Evolutionary conservation across 2,113 vertebrate genomes (phyloP).

Genomic region (Strix uralensis): DNA sequence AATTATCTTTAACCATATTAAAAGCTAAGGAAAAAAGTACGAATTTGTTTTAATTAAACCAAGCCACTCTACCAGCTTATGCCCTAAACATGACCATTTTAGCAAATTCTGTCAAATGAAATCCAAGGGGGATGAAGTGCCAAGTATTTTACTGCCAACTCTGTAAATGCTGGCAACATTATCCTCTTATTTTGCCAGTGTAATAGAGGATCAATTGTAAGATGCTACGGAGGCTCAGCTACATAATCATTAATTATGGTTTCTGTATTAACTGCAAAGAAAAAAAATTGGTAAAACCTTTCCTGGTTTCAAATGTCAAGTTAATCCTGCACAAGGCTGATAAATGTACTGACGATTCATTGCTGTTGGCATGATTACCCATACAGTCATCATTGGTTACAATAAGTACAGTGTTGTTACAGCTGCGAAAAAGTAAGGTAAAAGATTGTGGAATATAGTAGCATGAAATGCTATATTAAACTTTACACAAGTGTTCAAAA

Average conservation of each 20-base stretch:
- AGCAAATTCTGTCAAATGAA: slow-evolving; percentile 59
- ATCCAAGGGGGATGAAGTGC: slow-evolving; percentile 42
- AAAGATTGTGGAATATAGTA: background rate
- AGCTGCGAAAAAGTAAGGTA: background rate
- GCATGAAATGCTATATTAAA: background rate
- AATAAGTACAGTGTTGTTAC: background rate
- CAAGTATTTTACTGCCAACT: slow-evolving; percentile 63
- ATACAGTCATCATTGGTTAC: background rate
- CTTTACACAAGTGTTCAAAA: background rate
- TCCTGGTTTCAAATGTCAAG: slow-evolving; percentile 60
- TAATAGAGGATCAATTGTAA: slow-evolving; percentile 71
- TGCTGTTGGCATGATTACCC: background rate
- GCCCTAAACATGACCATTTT: slow-evolving; percentile 43
- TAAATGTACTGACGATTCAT: slow-evolving; percentile 37
- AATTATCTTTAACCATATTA: background rate
- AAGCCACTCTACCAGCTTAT: slow-evolving; percentile 12
- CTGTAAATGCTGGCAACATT: slow-evolving; percentile 56
- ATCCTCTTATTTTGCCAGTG: slow-evolving; percentile 68
- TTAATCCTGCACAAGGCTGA: slow-evolving; percentile 35
- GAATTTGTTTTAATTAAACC: slow-evolving; percentile 33
- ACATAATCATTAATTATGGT: slow-evolving; percentile 71
- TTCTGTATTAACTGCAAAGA: slow-evolving; percentile 66
- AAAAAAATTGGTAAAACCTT: slow-evolving; percentile 59
- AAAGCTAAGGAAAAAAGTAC: background rate
- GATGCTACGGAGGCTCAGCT: slow-evolving; percentile 60